phyloP scores from a whole-genome alignment of 1,140 invertebrate species.

The Lysiphlebus fabarum region DNA sequence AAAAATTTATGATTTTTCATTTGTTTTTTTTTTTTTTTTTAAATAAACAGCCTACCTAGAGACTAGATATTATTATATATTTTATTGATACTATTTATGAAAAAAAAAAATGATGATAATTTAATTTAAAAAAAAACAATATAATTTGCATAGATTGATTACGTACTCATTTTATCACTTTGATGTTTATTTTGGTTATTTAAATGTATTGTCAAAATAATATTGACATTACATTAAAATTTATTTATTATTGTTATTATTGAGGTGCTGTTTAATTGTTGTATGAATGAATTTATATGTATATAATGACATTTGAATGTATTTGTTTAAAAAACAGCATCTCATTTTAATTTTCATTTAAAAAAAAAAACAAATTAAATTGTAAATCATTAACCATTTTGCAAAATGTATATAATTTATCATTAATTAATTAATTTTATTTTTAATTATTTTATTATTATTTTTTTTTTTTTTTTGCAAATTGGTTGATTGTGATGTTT shows the following conservation, averaged over 20 bases:
- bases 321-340: no score
- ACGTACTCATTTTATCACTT: conserved; percentile 19
- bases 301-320: no score
- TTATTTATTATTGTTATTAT: background rate
- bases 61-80: conserved; percentile 26
- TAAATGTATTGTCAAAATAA: background rate
- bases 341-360: no score
- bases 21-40: conserved; percentile 11
- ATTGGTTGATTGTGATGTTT: no score
- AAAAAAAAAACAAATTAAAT: no score
- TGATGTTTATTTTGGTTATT: conserved; percentile 19
- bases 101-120: conserved; percentile 5
- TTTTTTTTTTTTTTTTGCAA: no score
- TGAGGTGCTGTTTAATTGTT: no score
- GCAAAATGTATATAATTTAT: no score
- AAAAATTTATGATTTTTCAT: conserved; percentile 11
- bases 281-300: no score
- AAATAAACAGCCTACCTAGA: conserved; percentile 40
- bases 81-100: conserved; percentile 3
- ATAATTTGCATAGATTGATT: conserved; percentile 21
- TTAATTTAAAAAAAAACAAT: background rate
- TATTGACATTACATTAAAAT: background rate
- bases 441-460: no score
- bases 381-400: no score
- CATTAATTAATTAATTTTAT: no score